These are phyloP conservation scores for Oreocharis arfaki DNA, from an alignment of 2,113 vertebrate genomes.

Conservation along the genomic window DNA sequence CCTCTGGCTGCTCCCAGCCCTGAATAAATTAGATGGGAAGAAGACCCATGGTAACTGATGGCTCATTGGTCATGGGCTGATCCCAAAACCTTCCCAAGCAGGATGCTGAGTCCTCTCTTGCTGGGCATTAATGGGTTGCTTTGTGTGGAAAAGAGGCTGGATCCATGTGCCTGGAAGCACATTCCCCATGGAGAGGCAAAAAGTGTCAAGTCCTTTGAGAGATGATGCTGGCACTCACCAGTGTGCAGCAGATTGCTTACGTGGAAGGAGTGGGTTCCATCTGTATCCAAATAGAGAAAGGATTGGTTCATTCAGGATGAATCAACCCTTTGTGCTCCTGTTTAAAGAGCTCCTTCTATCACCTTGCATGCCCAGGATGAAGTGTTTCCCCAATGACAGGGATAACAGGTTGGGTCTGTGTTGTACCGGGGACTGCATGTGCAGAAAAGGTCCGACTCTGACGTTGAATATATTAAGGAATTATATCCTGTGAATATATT, in stretches of 20 bases:
- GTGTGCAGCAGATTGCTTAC: neutral
- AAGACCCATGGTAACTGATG: fast-evolving
- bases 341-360: neutral
- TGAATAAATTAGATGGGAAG: neutral
- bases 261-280: neutral
- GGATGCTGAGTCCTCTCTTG: neutral
- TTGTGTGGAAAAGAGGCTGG: neutral
- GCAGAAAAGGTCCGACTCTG: neutral
- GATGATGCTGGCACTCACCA: neutral
- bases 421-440: neutral
- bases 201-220: neutral
- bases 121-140: neutral
- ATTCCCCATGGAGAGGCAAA: neutral
- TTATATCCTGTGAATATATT: neutral
- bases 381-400: neutral
- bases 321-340: neutral
- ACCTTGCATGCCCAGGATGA: neutral
- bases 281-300: neutral
- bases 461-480: neutral
- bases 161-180: neutral
- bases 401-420: neutral
- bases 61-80: neutral
- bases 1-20: neutral
- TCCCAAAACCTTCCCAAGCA: neutral
- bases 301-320: neutral